Base-by-base conservation (phyloP, 1,140 invertebrate species). In the Hylaeus volcanicus region DNA sequence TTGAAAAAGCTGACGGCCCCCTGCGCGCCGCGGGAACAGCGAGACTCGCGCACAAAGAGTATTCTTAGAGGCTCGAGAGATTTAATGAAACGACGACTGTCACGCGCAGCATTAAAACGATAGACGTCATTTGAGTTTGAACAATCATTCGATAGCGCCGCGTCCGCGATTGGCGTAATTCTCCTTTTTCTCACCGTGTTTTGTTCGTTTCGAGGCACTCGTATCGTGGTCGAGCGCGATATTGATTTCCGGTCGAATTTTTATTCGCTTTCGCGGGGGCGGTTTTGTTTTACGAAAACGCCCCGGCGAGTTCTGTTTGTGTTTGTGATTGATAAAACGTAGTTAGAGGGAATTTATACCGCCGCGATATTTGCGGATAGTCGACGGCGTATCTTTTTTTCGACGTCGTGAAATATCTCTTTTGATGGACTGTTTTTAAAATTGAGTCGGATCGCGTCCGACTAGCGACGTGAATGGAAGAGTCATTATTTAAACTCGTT, bases 231-330 rank as follows among this genome's bases (percentile, higher is more conserved):
- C 60, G 69, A 45, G 68, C 71, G 15, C 71, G 37, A 56, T 74
- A 79, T 79, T 74, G 77, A 79, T 79, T 79, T 79, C 71, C 77
- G 70, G 11, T 74, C 61, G 77, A 53, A 56, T 56, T 74, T 79
- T 79, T 79, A 79, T 79, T 79, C 77, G 61, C 61, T 43, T 74
- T 58, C n/a, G 26, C 70, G 61, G 8, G 51, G 51, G 1, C 60
- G 45, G 58, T 53, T 53, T n/a, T 43, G 60, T 51, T 8, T 15
- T 43, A 63, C 65, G 70, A 74, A 74, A 74, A 64, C 51, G 51
- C 37, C 11, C n/a, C 39, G 64, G 39, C 15, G 58, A 72, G 61
- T 73, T 73, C 60, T 37, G 41, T 79, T 79, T 73, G 51, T 41
- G 41, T 3, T 37, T 14, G 58, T 55, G 76, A 73, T 73, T 73